Conservation (phyloP, 2,888 invertebrate genomes). For the Drosophila ezoana region DNA sequence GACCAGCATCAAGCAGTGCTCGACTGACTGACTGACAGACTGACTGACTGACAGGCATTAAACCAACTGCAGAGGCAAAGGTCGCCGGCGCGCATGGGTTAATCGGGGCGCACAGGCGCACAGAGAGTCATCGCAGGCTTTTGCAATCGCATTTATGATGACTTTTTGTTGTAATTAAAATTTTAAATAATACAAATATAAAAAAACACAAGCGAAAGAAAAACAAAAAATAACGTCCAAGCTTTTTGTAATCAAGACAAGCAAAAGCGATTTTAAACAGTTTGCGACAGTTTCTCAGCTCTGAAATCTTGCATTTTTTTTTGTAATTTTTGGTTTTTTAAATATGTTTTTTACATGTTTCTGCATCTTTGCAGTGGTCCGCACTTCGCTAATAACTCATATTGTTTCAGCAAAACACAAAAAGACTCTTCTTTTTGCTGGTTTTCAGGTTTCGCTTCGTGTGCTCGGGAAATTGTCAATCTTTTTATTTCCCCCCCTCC, state of each 20-base stretch:
- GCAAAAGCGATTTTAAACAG: conserved; percentile 44
- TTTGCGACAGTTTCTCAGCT: conserved; percentile 61
- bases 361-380: conserved; percentile 30
- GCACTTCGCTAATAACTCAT: conserved; percentile 57
- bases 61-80: conserved; percentile 44
- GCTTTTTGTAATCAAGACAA: conserved; percentile 62
- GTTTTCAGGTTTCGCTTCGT: conserved; percentile 40
- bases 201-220: conserved; percentile 7
- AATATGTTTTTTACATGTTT: conserved; percentile 26
- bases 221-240: conserved; percentile 36
- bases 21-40: conserved; percentile 34
- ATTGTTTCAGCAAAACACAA: conserved; percentile 29
- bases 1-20: conserved; percentile 46
- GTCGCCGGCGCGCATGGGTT: conserved; percentile 66
- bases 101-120: conserved; percentile 76
- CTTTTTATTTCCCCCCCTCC: conserved; percentile 9
- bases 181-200: conserved; percentile 51
- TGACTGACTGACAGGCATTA: conserved; percentile 33
- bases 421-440: conserved; percentile 36
- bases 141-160: conserved; percentile 35
- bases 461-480: conserved; percentile 33
- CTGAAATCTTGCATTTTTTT: conserved; percentile 8
- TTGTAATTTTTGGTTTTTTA: conserved; percentile 7
- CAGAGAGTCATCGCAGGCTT: conserved; percentile 23
- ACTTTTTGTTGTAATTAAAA: conserved; percentile 71